Evolutionary conservation across 2,888 invertebrate species (phyloP), one percentile per base, ranked within the genome.

Genomic region (Chrysolina haemoptera): DNA sequence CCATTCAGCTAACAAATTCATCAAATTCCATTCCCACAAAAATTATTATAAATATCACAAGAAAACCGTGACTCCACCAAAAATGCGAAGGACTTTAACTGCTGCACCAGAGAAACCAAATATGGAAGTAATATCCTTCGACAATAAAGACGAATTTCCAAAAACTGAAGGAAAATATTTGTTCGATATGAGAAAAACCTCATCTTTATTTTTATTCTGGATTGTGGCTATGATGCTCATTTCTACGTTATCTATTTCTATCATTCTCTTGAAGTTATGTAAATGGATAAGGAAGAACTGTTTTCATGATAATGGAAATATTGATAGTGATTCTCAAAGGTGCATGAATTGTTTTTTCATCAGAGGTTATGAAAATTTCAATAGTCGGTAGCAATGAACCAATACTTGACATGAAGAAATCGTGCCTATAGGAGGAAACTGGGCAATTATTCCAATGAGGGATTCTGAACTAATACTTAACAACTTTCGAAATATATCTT

Each of bases 151-250:
- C 5, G 10, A 18, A 5, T 22, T 16, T 16, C 8, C 53, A 14
- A 53, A 53, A 53, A 11, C 18, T 12, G 20, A 53, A 12, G 53
- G 2, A 53, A 53, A 53, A 22, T 20, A 11, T 20, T 4, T 20
- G 12, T 10, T 53, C 3, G 11, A 53, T 12, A 20, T 53, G 20
- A 53, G 53, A 10, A 53, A 11, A 1, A 53, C 18, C 11, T 53
- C 53, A 22, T 18, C 53, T 12, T 12, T 12, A 5, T 20, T 53
- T 4, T 10, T 53, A 22, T 53, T 53, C 12, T 53, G 53, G 53
- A 53, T 53, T 20, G 5, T 53, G 53, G 53, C 20, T 5, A 20
- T 53, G 53, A 53, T 53, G 53, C 53, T 53, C 5, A 53, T 53
- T 9, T 53, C 20, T 20, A 20, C 53, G 3, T 20, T 53, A 18